These are phyloP conservation scores for Pachydiplax longipennis DNA, from an alignment of 2,888 invertebrate genomes.

Conservation along the genomic window DNA sequence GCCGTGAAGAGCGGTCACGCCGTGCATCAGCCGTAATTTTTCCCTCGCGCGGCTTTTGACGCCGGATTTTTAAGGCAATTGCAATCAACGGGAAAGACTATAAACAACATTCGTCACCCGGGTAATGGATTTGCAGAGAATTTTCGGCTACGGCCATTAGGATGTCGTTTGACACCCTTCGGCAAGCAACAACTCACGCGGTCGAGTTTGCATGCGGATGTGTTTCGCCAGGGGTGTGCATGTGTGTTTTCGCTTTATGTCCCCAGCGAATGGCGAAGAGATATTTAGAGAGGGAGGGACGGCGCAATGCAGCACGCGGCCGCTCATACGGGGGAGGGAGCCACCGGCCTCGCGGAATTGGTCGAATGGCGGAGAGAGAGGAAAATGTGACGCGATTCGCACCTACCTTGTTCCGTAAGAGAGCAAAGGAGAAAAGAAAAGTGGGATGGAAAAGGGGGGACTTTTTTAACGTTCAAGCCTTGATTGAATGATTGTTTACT, in stretches of 20 bases:
- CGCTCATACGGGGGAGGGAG: not conserved
- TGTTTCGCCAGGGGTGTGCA: not conserved
- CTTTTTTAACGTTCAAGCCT: not conserved
- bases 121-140: constrained; percentile 41
- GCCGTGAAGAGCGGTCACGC: not conserved
- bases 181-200: not conserved
- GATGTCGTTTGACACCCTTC: constrained; percentile 24
- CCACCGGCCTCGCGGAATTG: not conserved
- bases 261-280: not conserved
- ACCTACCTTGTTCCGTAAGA: not conserved
- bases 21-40: not conserved
- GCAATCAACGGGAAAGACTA: constrained; percentile 39
- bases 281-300: not conserved
- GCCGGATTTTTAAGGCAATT: constrained; percentile 11
- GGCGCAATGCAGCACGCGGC: not conserved
- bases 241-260: not conserved
- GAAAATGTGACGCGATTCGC: not conserved
- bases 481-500: constrained; percentile 44
- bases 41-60: not conserved
- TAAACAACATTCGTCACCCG: constrained; percentile 36
- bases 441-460: not conserved
- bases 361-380: not conserved
- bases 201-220: not conserved
- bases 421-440: not conserved
- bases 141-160: not conserved